Percentiles rank a stretch among this genome's conserved stretches.
phyloP scores from a whole-genome alignment of 2,797 vertebrate species.

The Spondyliosoma cantharus region DNA sequence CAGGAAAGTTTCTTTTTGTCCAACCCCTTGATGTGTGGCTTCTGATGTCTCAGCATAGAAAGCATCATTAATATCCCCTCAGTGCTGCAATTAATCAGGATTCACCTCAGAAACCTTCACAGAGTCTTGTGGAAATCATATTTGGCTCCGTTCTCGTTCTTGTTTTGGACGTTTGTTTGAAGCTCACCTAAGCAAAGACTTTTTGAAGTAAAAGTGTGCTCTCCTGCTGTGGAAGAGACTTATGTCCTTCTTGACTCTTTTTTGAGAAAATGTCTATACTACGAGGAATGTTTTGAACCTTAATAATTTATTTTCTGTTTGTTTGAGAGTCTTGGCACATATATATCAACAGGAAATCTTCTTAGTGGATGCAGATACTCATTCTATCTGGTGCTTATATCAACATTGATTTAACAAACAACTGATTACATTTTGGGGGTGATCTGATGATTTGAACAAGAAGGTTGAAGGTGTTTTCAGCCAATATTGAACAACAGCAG shows the following conservation, averaged over 20 bases:
- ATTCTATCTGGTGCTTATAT: neutral
- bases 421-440: neutral
- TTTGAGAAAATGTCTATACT: neutral
- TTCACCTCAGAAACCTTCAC: slow-evolving; percentile 20
- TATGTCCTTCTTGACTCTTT: neutral
- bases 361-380: neutral
- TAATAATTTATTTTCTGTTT: too few species aligned
- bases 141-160: neutral
- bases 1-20: slow-evolving; percentile 40
- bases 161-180: neutral
- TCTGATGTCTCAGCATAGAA: slow-evolving; percentile 47
- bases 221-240: slow-evolving; percentile 1
- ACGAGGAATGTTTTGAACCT: neutral
- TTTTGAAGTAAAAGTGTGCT: neutral
- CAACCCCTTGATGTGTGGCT: slow-evolving; percentile 38
- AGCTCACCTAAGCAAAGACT: neutral
- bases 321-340: neutral
- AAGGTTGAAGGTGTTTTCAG: slow-evolving; percentile 2
- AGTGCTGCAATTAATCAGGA: slow-evolving; percentile 33
- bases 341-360: neutral
- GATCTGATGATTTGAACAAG: neutral
- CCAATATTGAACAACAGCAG: neutral
- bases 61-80: slow-evolving; percentile 43
- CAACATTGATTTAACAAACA: neutral
- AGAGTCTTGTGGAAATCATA: neutral